Evolutionary conservation across 2,113 vertebrate genomes (phyloP).

Genomic region (Larimichthys crocea): DNA sequence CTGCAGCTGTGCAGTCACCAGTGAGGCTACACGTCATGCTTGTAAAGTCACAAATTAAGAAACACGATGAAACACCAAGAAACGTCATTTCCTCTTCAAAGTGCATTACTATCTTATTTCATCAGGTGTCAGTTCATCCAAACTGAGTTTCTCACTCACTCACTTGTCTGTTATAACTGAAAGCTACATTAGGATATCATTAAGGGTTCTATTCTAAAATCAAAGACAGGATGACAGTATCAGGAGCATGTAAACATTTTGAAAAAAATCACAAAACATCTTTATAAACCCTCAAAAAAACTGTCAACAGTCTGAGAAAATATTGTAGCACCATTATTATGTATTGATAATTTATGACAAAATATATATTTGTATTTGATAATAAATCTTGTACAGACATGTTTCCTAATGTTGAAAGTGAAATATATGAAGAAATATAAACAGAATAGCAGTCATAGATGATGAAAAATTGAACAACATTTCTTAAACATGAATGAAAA

Average conservation of each 20-base stretch:
- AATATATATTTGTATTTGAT: neutral
- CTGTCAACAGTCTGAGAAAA: neutral
- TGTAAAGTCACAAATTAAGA: slow-evolving; percentile 29
- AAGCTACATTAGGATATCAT: neutral
- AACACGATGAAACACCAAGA: neutral
- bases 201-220: neutral
- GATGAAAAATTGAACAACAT: neutral
- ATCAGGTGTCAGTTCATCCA: neutral
- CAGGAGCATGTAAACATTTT: neutral
- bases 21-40: slow-evolving; percentile 10
- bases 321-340: neutral
- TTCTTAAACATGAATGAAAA: no score
- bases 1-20: slow-evolving; percentile 69
- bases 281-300: neutral
- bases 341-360: neutral
- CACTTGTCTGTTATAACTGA: neutral
- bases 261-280: neutral
- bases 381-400: neutral
- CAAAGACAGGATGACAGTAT: no score
- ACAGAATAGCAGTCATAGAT: neutral
- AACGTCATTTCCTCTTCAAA: neutral
- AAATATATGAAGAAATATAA: neutral
- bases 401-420: neutral
- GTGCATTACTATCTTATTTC: neutral
- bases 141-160: neutral